Base-by-base conservation (phyloP, 2,888 invertebrate genomes). In the Trachelus stipa region DNA sequence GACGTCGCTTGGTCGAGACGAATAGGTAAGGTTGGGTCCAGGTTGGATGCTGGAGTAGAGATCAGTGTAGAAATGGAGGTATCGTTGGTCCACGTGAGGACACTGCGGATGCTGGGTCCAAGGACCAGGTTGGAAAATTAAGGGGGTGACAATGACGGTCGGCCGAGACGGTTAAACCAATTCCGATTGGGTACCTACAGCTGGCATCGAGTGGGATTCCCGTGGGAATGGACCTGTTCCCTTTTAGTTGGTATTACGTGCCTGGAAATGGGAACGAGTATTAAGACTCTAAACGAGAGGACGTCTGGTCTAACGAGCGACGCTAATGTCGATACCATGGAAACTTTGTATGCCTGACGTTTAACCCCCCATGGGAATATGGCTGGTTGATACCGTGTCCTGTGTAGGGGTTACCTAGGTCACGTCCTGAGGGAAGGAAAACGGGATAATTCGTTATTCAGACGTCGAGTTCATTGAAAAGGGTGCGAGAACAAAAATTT, bases 221-320 rank as follows among this genome's bases (percentile, higher is more conserved):
- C 37, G 71, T 71, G 33, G 33, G 71, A 71, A 34, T 12, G 71
- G 31, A 31, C 71, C 71, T 74, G 15, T 74, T 74, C 74, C 35
- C 33, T 34, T 74, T 37, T 31, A 34, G 34, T 74, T 33, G 11
- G 74, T 12, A 74, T 35, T 74, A 74, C 74, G 74, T 74, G 74
- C 74, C 35, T 34, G 74, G 74, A 74, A 74, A 74, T 12, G 56
- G 74, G 34, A 74, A 74, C 30, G 37, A 74, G 34, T 35, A 33
- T 71, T 71, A 74, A 34, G 35, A 30, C 74, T 31, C 35, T 74
- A 74, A 74, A 74, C 74, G 74, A 74, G 74, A 34, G 30, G 74
- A 35, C 35, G 34, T 34, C 30, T 30, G 34, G 30, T 34, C 74
- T 74, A 74, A 74, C 74, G 74, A 74, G 74, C 37, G 74, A 37